Evolutionary conservation across 2,113 vertebrate species (phyloP).

Genomic region (Xiphophorus maculatus): DNA sequence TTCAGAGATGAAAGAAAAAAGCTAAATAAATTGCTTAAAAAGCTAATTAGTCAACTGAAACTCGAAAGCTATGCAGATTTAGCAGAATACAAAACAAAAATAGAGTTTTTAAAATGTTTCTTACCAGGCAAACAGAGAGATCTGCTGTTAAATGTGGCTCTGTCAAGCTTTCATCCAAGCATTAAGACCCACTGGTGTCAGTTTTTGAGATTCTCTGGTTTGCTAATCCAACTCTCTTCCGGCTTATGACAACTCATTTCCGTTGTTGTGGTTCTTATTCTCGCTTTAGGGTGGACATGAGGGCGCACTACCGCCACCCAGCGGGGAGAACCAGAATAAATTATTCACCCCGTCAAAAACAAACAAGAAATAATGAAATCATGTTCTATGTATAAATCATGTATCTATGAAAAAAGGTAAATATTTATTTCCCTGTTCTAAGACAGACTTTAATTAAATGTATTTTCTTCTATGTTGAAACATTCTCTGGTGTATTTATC

Average conservation of each 20-base stretch:
- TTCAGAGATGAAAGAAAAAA: not conserved
- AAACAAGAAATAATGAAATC: too few relatives aligned
- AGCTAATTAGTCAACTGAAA: constrained; percentile 2
- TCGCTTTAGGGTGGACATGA: too few relatives aligned
- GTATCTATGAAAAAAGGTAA: too few relatives aligned
- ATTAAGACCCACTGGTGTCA: constrained; percentile 21
- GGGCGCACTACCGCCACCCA: too few relatives aligned
- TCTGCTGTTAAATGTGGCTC: constrained; percentile 12
- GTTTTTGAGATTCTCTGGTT: constrained; percentile 8
- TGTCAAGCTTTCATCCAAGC: constrained; percentile 2
- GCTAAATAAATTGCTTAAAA: not conserved
- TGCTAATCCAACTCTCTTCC: constrained; percentile 24
- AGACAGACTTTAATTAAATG: too few relatives aligned
- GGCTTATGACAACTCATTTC: constrained; percentile 56
- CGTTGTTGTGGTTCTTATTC: constrained; percentile 6
- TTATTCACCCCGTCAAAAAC: too few relatives aligned
- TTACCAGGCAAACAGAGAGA: constrained; percentile 50
- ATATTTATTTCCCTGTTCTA: too few relatives aligned
- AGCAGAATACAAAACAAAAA: not conserved
- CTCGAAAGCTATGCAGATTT: not conserved
- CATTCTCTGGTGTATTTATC: too few relatives aligned
- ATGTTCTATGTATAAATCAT: too few relatives aligned
- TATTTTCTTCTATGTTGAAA: too few relatives aligned
- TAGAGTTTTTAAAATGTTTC: not conserved
- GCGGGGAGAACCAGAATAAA: too few relatives aligned